Base-by-base conservation (phyloP, 2,113 vertebrate species). In the Callospermophilus lateralis region DNA sequence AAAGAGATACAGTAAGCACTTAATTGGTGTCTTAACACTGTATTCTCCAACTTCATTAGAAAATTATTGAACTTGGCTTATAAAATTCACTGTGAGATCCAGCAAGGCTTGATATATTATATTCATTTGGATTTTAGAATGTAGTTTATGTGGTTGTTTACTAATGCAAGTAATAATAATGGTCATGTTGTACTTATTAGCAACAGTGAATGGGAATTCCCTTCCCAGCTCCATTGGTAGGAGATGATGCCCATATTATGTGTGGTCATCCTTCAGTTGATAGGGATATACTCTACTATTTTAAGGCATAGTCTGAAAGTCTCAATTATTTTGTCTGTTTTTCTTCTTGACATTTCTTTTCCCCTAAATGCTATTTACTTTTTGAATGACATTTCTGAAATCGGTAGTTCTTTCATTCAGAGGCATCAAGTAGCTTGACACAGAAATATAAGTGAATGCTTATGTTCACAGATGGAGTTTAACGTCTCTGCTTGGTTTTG, bases 281-380 rank as follows among this genome's bases (percentile, higher is more conserved):
- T 63, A 70, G n/a, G 20, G 8, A 83, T n/a, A 70, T 32, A 20
- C 26, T 86, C 24, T 26, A 39, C 28, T 39, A 74, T 92, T 96
- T 90, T 65, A 93, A 86, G 55, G 42, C 9, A n/a, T 0, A 32
- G 19, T 84, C 65, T 67, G 53, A 89, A 96, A 74, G 63, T 8
- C 34, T 28, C 12, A 67, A 53, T 86, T 84, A 94, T 92, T 81
- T 85, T 24, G 68, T 90, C 90, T 84, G 39, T 83, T 93, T 96
- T 88, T 37, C 48, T 85, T 79, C 24, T 39, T 79, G 39, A 85
- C 58, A 8, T 22, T 70, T 68, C 10, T 83, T 53, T 26, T 55
- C 68, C 68, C 92, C 55, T 1, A 6, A 42, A 58, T 84, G 77
- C 34, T 45, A 45, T 90, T 87, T n/a, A 58, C 6, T 92, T 94